A percentile compares a stretch with the other conserved stretches of the same genome.
phyloP scores from a whole-genome alignment of 2,113 vertebrate species.

The Alethe diademata region DNA sequence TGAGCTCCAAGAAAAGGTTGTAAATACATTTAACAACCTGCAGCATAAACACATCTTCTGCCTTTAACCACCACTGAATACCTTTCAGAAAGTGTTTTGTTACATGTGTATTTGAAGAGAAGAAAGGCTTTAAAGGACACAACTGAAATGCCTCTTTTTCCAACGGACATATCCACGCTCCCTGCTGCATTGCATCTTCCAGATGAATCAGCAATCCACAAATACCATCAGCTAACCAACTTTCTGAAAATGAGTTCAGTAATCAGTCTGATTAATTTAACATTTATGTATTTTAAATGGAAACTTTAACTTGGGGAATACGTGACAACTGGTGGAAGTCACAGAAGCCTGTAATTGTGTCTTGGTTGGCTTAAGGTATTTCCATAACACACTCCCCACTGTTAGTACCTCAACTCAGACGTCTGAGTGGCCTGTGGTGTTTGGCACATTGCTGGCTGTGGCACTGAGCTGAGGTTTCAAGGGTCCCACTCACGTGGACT shows the following conservation, averaged over 20 bases:
- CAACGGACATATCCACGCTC: not conserved
- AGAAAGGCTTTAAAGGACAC: not conserved
- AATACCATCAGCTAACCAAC: slow-evolving; percentile 6
- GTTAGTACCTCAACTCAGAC: not conserved
- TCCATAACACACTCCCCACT: not conserved
- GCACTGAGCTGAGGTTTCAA: not conserved
- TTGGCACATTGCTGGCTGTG: not conserved
- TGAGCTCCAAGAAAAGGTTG: slow-evolving; percentile 23
- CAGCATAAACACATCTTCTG: slow-evolving; percentile 48
- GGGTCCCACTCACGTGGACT: not conserved
- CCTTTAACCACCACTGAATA: slow-evolving; percentile 6
- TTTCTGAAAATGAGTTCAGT: not conserved
- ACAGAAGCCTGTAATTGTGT: not conserved
- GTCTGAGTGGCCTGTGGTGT: not conserved
- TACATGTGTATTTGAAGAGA: not conserved
- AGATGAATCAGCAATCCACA: slow-evolving; percentile 39
- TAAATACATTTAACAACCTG: slow-evolving; percentile 63
- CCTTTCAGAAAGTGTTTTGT: slow-evolving; percentile 37
- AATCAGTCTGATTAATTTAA: slow-evolving; percentile 49
- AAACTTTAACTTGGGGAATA: slow-evolving; percentile 12
- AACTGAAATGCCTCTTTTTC: not conserved
- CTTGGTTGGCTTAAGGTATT: not conserved
- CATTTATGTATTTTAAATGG: slow-evolving; percentile 39
- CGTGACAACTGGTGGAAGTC: slow-evolving; percentile 7
- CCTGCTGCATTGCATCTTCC: not conserved